A percentile compares a stretch with the other conserved stretches of the same genome.
Evolutionary conservation across 23 tunicate species (phyloP).

Genomic region (Diplosoma virens): DNA sequence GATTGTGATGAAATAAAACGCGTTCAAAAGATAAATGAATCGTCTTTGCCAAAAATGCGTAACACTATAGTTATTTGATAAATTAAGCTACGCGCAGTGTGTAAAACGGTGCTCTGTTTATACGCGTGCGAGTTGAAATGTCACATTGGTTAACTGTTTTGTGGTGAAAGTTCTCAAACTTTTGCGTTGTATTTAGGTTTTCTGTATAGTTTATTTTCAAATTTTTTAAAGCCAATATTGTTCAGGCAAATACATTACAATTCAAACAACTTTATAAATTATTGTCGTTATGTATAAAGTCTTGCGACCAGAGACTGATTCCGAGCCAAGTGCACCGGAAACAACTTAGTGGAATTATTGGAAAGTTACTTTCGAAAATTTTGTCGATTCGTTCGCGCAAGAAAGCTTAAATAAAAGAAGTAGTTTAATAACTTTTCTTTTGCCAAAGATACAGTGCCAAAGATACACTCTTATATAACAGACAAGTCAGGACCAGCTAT

Average conservation of each 20-base stretch:
- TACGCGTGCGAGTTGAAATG: too few species aligned
- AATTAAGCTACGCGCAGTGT: too few species aligned
- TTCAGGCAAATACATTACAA: not conserved
- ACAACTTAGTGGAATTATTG: not conserved
- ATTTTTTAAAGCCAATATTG: slow-evolving; percentile 2
- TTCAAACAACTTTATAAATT: not conserved
- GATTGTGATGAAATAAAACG: too few species aligned
- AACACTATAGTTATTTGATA: too few species aligned
- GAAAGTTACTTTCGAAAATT: slow-evolving; percentile 4
- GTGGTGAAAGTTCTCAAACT: too few species aligned
- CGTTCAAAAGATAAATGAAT: too few species aligned
- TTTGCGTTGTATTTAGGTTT: too few species aligned
- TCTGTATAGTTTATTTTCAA: not conserved
- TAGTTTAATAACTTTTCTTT: not conserved
- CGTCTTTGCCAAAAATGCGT: too few species aligned
- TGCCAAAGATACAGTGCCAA: not conserved
- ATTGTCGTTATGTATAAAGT: not conserved
- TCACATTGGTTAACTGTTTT: too few species aligned
- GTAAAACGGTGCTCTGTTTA: too few species aligned
- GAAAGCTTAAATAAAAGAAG: not conserved
- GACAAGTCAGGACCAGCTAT: too few species aligned
- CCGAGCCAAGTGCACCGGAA: not conserved
- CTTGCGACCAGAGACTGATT: slow-evolving; percentile 2
- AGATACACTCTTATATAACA: too few species aligned
- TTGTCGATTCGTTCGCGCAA: not conserved